phyloP scores from a whole-genome alignment of 2,113 vertebrate genomes.

The Hypocryptadius cinnamomeus region DNA sequence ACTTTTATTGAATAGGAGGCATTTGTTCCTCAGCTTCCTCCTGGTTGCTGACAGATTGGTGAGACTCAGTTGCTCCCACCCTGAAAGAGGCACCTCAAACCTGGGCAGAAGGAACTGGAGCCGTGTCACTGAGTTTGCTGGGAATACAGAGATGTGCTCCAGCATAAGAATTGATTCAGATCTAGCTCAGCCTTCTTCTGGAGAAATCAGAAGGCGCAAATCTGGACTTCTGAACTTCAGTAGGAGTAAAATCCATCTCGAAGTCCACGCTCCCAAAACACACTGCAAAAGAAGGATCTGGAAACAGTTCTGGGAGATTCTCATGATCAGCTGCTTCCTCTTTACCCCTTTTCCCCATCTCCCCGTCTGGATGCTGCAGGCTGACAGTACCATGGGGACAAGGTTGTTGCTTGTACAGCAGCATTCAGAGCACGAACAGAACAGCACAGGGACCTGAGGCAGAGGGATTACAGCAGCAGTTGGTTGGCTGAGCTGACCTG shows the following conservation, averaged over 20 bases:
- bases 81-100: background rate
- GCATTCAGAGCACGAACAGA: background rate
- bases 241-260: background rate
- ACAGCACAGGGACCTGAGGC: background rate
- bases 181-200: background rate
- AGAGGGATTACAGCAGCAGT: background rate
- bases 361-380: background rate
- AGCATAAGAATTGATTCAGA: background rate
- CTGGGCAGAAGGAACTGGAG: background rate
- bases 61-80: background rate
- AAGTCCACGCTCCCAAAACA: background rate
- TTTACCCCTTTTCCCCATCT: background rate
- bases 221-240: background rate
- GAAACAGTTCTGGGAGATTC: background rate
- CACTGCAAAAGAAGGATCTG: background rate
- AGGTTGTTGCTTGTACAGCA: background rate
- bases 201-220: background rate
- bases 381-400: background rate
- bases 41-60: background rate
- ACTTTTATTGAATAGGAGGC: background rate
- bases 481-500: background rate
- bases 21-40: background rate
- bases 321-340: background rate
- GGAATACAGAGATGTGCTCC: background rate
- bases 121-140: background rate